A percentile compares a stretch with the other conserved stretches of the same genome.
Evolutionary conservation across 2,888 invertebrate species (phyloP).

Genomic region (Pomacea canaliculata): DNA sequence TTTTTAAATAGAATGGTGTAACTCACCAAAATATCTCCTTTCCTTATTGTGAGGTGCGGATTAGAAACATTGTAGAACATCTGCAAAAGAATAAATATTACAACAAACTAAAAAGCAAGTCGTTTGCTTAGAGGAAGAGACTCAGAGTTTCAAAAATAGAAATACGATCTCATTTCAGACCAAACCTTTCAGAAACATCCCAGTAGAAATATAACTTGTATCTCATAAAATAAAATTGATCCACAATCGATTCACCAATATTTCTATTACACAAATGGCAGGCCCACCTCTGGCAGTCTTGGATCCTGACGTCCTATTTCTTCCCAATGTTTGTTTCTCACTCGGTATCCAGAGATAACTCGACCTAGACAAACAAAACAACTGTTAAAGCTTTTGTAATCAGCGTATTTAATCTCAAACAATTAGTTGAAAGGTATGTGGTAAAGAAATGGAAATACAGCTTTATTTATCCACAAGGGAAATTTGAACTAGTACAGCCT

Average conservation of each 20-base stretch:
- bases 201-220: too few species aligned
- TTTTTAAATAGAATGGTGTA: not conserved
- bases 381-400: not conserved
- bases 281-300: constrained; percentile 60
- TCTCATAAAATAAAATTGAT: too few species aligned
- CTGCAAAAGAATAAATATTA: constrained; percentile 42
- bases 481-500: too few species aligned
- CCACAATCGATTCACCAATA: too few species aligned
- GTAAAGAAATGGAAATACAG: too few species aligned
- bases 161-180: too few species aligned
- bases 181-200: too few species aligned
- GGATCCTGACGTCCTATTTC: constrained; percentile 68
- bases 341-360: constrained; percentile 66
- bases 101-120: too few species aligned
- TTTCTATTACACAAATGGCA: too few species aligned
- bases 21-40: constrained; percentile 65
- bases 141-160: too few species aligned
- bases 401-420: constrained; percentile 81
- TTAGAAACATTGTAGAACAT: constrained; percentile 68
- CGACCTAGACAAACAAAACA: constrained; percentile 42
- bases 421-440: not conserved
- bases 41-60: constrained; percentile 52
- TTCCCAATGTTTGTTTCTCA: constrained; percentile 64
- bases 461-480: not conserved
- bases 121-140: too few species aligned